Conservation (phyloP, 1,140 invertebrate species). For the Anoplophora glabripennis region DNA sequence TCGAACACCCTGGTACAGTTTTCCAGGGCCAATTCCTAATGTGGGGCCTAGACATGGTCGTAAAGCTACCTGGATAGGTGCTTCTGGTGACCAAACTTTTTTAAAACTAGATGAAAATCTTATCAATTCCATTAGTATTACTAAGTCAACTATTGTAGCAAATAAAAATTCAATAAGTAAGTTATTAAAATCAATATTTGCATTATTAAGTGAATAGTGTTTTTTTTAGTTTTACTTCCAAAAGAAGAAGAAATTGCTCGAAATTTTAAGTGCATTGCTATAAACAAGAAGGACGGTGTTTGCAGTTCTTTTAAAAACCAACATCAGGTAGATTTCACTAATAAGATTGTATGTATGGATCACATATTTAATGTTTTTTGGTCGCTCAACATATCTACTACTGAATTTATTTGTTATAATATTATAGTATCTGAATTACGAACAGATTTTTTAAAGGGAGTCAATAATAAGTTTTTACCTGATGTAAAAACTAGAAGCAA, state of each 20-base stretch:
- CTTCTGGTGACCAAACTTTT: constrained; percentile 93
- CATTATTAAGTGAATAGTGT: neutral
- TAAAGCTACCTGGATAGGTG: constrained; percentile 89
- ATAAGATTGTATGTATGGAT: constrained; percentile 78
- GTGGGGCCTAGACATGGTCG: constrained; percentile 74
- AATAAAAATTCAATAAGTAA: constrained; percentile 82
- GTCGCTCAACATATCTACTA: constrained; percentile 72
- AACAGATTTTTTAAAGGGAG: constrained; percentile 10
- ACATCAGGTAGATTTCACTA: constrained; percentile 76
- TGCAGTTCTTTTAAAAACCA: constrained; percentile 75
- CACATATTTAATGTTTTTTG: constrained; percentile 83
- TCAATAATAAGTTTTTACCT: constrained; percentile 18
- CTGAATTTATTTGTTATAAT: constrained; percentile 78
- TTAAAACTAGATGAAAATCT: constrained; percentile 89
- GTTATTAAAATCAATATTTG: constrained; percentile 28
- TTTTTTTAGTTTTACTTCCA: constrained; percentile 65
- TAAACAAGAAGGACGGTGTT: constrained; percentile 78
- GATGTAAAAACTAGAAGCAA: constrained; percentile 28
- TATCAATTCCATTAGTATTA: constrained; percentile 84
- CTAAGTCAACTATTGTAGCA: constrained; percentile 82
- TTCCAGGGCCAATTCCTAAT: constrained; percentile 77
- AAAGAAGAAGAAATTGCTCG: constrained; percentile 63
- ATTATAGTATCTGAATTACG: constrained; percentile 67
- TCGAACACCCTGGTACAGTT: constrained; percentile 70
- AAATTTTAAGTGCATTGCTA: constrained; percentile 78